Base-by-base conservation (phyloP, 2,888 invertebrate species). In the Mylabris sibirica region DNA sequence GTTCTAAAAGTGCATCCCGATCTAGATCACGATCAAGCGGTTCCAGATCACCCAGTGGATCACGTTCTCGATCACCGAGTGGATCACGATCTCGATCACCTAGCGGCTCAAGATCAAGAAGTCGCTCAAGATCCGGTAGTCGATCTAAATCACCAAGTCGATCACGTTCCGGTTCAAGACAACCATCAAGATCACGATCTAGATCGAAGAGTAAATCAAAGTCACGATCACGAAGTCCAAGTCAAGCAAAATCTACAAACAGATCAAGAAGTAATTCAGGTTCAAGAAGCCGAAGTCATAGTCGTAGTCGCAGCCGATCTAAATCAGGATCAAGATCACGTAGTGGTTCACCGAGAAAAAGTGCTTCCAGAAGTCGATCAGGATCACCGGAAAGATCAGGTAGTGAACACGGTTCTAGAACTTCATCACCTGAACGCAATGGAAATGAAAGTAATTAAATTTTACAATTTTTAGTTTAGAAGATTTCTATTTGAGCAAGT, bases 61-160 rank as follows among this genome's bases (percentile, higher is more conserved):
- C 85, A 3, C 73, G 77, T 61, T 72, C 83, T 4, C 74, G 79
- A 66, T 79, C 81, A 5, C 77, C 74, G 65, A 77, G 77, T 20
- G 49, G 75, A 11, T 81, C 81, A 0, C 76, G 63, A 60, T 63
- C 66, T 3, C 77, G 81, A n/a, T 85, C 85, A 3, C 84, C 2
- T 44, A 83, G 84, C 60, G 72, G 81, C 20, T 84, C 85, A 0
- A 76, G 82, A 66, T 85, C 85, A 9, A 77, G 78, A 53, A 81
- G 83, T 3, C 75, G 78, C 41, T 82, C 83, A 5, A 74, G 78
- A 66, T n/a, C n/a, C n/a, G n/a, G n/a, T n/a, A 78, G 80, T 0
- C 76, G 79, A 44, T 83, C 84, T 6, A 73, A 77, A 59, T 59
- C 63, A 4, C 72, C 79, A 66, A 79, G 79, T 35, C 65, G 84